Evolutionary conservation across 1,140 invertebrate genomes (phyloP).

Genomic region (Aphis gossypii): DNA sequence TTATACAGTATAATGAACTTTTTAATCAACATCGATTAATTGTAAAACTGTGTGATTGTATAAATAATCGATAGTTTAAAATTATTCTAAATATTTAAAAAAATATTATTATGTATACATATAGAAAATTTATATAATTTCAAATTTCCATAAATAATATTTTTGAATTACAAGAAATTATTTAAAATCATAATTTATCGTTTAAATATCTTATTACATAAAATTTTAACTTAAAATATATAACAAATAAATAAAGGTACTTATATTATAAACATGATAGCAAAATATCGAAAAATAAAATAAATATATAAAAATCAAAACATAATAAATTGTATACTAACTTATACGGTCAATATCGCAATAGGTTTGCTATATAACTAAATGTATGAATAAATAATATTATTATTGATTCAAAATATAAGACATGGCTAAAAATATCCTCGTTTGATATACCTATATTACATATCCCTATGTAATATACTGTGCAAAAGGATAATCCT

Average conservation of each 20-base stretch:
- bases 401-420: slow-evolving; percentile 42
- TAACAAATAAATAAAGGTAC: background rate
- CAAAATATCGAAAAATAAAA: background rate
- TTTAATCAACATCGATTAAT: too few relatives aligned
- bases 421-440: background rate
- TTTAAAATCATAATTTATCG: too few relatives aligned
- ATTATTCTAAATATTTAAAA: too few relatives aligned
- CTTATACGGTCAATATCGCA: background rate
- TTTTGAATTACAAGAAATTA: too few relatives aligned
- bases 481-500: slow-evolving; percentile 44
- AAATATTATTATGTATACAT: too few relatives aligned
- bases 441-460: slow-evolving; percentile 4
- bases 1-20: too few relatives aligned
- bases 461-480: background rate
- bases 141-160: too few relatives aligned
- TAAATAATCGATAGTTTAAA: too few relatives aligned
- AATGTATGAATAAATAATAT: background rate
- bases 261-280: background rate
- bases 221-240: too few relatives aligned
- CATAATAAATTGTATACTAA: background rate
- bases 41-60: too few relatives aligned
- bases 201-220: too few relatives aligned
- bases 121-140: too few relatives aligned
- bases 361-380: background rate
- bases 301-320: background rate